Evolutionary conservation across 92 coral and sea anemone species (phyloP).

Genomic region (Actinernus sp.): DNA sequence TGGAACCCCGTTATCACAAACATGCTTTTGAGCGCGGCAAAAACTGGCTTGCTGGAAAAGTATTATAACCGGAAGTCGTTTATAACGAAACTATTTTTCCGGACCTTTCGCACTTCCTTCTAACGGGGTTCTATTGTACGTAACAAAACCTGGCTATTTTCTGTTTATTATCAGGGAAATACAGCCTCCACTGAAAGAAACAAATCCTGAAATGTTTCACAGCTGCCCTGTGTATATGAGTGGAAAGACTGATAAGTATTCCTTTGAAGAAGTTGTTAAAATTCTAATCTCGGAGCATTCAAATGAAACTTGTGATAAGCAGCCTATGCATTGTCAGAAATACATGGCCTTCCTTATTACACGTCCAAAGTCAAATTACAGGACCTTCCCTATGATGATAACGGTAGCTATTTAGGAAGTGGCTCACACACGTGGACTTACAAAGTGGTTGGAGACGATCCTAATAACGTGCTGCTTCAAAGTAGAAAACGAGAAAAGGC

Average conservation of each 20-base stretch:
- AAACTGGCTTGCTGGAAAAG: too few relatives aligned
- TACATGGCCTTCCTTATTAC: slow-evolving; percentile 46
- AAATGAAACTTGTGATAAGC: slow-evolving; percentile 37
- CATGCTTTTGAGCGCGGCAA: too few relatives aligned
- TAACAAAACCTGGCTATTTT: too few relatives aligned
- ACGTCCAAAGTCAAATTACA: slow-evolving; percentile 33
- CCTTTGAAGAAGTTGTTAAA: slow-evolving; percentile 28
- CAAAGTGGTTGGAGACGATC: slow-evolving; percentile 20
- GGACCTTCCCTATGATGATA: slow-evolving; percentile 38
- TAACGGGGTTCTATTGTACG: too few relatives aligned
- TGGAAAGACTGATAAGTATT: slow-evolving; percentile 24
- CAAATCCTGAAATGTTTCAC: too few relatives aligned
- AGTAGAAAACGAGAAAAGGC: slow-evolving; percentile 45
- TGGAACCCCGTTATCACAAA: too few relatives aligned
- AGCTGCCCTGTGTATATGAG: slow-evolving; percentile 14
- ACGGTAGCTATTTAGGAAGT: slow-evolving; percentile 18
- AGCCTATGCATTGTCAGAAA: slow-evolving; percentile 56
- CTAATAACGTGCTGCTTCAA: not conserved
- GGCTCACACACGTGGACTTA: slow-evolving; percentile 50
- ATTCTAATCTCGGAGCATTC: slow-evolving; percentile 39
- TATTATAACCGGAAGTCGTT: too few relatives aligned
- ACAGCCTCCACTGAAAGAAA: too few relatives aligned
- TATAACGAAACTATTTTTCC: too few relatives aligned
- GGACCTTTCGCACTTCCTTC: too few relatives aligned
- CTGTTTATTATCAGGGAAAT: too few relatives aligned